Conservation (phyloP, 2,888 invertebrate species). For the Drosophila buzzatii region DNA sequence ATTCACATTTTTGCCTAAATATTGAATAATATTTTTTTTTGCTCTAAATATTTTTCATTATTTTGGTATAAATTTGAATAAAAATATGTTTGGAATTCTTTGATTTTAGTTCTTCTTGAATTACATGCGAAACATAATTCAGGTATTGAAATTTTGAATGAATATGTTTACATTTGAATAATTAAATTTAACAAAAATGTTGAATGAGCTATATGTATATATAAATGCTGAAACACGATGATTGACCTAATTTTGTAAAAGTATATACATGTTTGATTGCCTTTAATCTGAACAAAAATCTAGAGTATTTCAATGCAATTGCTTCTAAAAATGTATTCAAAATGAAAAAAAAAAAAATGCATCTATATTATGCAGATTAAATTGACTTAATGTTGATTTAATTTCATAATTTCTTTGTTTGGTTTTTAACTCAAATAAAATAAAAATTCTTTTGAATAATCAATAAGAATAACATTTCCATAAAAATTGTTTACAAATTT, state of each 20-base stretch:
- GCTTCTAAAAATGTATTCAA: not conserved
- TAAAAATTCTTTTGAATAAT: not conserved
- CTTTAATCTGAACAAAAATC: not conserved
- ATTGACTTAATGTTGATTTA: not conserved
- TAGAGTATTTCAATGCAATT: not conserved
- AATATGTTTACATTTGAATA: not conserved
- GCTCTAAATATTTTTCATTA: not conserved
- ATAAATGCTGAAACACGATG: not conserved
- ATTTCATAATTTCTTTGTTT: not conserved
- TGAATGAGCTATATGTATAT: not conserved
- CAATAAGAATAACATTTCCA: not conserved
- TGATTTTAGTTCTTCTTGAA: not conserved
- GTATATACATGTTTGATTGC: not conserved
- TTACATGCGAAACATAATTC: not conserved
- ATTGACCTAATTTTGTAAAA: not conserved
- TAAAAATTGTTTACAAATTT: not conserved
- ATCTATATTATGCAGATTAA: no score
- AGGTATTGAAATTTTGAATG: not conserved
- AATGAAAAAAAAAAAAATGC: not conserved
- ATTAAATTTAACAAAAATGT: not conserved
- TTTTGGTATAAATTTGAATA: not conserved
- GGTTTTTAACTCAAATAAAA: not conserved
- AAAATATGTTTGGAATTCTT: not conserved
- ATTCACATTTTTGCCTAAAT: not conserved
- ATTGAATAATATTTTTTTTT: not conserved